Evolutionary conservation across 2,888 invertebrate species (phyloP).

Genomic region (Aspidiotus destructor): DNA sequence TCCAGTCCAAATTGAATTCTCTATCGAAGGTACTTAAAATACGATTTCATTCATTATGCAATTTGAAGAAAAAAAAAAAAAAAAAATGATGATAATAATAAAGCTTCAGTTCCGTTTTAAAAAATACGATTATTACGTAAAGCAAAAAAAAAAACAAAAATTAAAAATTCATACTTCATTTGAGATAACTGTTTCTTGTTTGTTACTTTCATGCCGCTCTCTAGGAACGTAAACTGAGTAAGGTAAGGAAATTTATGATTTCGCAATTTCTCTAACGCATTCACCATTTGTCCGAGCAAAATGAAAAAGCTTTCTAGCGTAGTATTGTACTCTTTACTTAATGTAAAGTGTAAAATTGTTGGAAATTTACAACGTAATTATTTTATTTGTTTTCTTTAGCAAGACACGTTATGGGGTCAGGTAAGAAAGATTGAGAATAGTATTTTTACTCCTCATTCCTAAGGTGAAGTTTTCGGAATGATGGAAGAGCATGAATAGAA

Average conservation of each 20-base stretch:
- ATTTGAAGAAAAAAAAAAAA: background rate
- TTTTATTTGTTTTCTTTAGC: constrained; percentile 40
- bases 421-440: constrained; percentile 40
- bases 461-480: no score
- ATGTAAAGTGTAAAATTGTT: no score
- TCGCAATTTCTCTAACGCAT: background rate
- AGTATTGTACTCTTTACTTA: no score
- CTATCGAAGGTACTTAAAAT: background rate
- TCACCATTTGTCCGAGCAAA: background rate
- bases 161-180: constrained; percentile 17
- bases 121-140: background rate
- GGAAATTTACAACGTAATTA: constrained; percentile 18
- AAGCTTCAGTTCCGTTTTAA: no score
- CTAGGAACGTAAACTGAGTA: constrained; percentile 36
- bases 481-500: no score
- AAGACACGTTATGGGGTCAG: constrained; percentile 45
- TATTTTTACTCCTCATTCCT: background rate
- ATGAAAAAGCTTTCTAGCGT: background rate
- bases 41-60: background rate
- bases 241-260: constrained; percentile 30
- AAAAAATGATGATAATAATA: background rate
- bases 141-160: constrained; percentile 10
- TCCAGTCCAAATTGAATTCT: background rate
- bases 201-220: constrained; percentile 33
- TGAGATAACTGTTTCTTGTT: constrained; percentile 26